A percentile compares a stretch with the other conserved stretches of the same genome.
These are phyloP conservation scores for Hyposoter didymator DNA, from an alignment of 2,888 invertebrate genomes.

Conservation along the genomic window DNA sequence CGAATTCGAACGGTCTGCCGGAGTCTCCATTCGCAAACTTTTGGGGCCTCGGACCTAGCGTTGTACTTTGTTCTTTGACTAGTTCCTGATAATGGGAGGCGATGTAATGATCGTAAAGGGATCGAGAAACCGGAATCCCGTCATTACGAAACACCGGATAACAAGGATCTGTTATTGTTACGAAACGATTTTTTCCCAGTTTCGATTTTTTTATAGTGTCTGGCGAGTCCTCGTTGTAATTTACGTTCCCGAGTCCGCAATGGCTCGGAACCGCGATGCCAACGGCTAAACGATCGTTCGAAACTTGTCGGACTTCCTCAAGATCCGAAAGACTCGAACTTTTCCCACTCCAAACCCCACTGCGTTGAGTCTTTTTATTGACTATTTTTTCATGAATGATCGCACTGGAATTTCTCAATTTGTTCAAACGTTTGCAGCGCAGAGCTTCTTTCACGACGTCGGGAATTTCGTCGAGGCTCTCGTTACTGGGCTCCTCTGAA, in stretches of 20 bases:
- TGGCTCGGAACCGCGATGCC: constrained; percentile 84
- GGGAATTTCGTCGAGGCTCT: constrained; percentile 81
- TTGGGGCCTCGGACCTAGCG: constrained; percentile 72
- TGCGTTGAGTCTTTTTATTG: constrained; percentile 71
- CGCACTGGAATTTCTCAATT: constrained; percentile 76
- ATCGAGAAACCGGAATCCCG: constrained; percentile 90
- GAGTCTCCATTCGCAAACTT: constrained; percentile 52
- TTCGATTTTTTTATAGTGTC: constrained; percentile 69
- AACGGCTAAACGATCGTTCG: constrained; percentile 86
- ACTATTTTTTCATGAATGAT: constrained; percentile 65
- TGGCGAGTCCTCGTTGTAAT: constrained; percentile 72
- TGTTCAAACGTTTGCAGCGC: constrained; percentile 82
- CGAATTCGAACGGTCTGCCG: constrained; percentile 10
- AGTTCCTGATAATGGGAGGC: constrained; percentile 88
- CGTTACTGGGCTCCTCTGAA: constrained; percentile 59
- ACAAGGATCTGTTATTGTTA: constrained; percentile 92
- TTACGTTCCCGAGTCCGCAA: constrained; percentile 84
- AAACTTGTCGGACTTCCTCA: constrained; percentile 86
- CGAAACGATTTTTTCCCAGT: constrained; percentile 72
- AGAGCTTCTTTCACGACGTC: constrained; percentile 84
- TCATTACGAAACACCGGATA: constrained; percentile 91
- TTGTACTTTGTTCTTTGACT: constrained; percentile 84
- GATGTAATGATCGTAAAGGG: constrained; percentile 89
- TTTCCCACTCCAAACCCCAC: constrained; percentile 75
- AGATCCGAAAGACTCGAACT: constrained; percentile 88